Percentiles rank a stretch among this genome's conserved stretches.
phyloP scores from a whole-genome alignment of 2,797 vertebrate species.

The Pampus argenteus region DNA sequence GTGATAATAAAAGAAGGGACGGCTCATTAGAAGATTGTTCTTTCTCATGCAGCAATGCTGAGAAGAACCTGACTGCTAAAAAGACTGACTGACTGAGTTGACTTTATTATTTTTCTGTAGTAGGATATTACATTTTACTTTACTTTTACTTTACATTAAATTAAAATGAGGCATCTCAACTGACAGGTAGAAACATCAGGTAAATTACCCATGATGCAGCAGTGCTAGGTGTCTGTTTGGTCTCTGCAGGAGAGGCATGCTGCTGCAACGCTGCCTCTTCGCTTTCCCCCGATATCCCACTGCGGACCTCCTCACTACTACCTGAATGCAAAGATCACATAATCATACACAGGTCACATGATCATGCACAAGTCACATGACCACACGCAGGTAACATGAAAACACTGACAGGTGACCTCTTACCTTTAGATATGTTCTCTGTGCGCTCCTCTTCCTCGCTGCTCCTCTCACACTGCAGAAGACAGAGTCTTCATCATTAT shows the following conservation, averaged over 20 bases:
- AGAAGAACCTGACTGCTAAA: no score
- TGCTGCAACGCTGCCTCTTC: constrained; percentile 36
- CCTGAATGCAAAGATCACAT: constrained; percentile 35
- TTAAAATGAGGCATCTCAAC: not conserved
- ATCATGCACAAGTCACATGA: not conserved
- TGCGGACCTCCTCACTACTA: constrained; percentile 70
- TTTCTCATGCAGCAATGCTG: no score
- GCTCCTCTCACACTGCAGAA: constrained; percentile 55
- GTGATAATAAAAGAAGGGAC: no score
- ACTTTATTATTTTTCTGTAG: no score
- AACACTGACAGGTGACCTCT: not conserved
- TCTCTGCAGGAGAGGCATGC: constrained; percentile 2
- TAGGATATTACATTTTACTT: no score
- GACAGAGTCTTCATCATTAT: constrained; percentile 17
- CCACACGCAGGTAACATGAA: not conserved
- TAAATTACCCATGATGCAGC: constrained; percentile 65
- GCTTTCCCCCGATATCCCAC: constrained; percentile 65
- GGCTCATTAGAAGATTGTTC: no score
- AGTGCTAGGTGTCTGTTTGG: constrained; percentile 9
- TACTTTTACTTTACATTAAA: no score
- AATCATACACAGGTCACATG: not conserved
- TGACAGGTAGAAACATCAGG: not conserved
- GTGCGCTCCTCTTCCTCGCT: constrained; percentile 57
- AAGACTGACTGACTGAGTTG: no score
- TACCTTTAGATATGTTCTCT: constrained; percentile 43